Evolutionary conservation across 2,888 invertebrate species (phyloP).

Genomic region (Synergus umbraculus): DNA sequence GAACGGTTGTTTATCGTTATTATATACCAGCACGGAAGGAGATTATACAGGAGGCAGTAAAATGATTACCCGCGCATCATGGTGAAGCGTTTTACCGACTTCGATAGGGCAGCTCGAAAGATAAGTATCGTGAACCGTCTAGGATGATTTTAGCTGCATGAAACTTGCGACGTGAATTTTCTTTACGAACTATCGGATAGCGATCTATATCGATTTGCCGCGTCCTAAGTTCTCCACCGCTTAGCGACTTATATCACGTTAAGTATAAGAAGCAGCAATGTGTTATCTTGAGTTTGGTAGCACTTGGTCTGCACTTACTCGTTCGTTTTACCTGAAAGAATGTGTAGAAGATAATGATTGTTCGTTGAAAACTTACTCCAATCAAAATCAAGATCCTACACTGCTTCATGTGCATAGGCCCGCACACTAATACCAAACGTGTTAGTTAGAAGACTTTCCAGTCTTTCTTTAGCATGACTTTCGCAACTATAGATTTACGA

Average conservation of each 20-base stretch:
- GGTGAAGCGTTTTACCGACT: slow-evolving; percentile 24
- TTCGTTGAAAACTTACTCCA: neutral
- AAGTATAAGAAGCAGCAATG: slow-evolving; percentile 1
- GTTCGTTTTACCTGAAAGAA: neutral
- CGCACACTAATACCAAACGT: neutral
- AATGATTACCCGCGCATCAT: slow-evolving; percentile 62
- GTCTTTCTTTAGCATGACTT: neutral
- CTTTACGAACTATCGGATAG: slow-evolving; percentile 39
- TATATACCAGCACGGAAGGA: slow-evolving; percentile 61
- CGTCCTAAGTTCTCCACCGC: neutral
- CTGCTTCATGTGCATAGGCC: neutral
- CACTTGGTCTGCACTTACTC: neutral
- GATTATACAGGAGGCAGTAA: slow-evolving; percentile 68
- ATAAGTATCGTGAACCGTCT: slow-evolving; percentile 37
- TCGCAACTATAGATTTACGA: neutral
- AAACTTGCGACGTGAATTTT: slow-evolving; percentile 45
- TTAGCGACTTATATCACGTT: neutral
- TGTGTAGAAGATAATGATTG: neutral
- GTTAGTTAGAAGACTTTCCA: neutral
- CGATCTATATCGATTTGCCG: slow-evolving; percentile 9
- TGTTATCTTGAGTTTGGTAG: neutral
- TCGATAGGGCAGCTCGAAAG: slow-evolving; percentile 30
- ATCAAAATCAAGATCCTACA: neutral
- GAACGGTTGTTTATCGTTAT: slow-evolving; percentile 70
- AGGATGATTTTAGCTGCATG: neutral